These are phyloP conservation scores for Bubo bubo DNA, from an alignment of 2,113 vertebrate species.

Conservation along the genomic window DNA sequence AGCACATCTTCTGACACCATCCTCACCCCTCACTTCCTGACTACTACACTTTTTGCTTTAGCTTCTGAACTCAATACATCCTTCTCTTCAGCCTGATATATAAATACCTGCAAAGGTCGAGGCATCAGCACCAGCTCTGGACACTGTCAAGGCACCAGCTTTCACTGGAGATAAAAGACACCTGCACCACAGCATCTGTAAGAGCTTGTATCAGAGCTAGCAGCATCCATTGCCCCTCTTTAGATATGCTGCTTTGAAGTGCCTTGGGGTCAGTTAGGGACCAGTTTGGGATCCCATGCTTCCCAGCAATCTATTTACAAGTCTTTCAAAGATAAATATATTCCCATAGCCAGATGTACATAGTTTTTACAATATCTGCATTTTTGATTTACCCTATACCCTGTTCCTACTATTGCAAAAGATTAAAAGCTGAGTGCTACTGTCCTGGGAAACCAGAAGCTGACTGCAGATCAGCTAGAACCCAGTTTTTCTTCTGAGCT, in stretches of 20 bases:
- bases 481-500: background rate
- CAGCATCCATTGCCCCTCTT: background rate
- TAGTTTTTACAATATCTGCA: background rate
- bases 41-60: background rate
- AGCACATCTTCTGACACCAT: background rate
- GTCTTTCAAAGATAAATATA: background rate
- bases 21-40: background rate
- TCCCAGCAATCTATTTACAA: background rate
- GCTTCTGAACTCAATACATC: background rate
- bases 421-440: background rate
- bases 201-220: background rate
- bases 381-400: background rate
- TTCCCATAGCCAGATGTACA: background rate
- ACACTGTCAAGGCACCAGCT: background rate
- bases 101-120: background rate
- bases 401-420: background rate
- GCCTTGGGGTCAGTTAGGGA: background rate
- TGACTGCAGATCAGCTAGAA: background rate
- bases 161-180: background rate
- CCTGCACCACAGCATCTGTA: background rate
- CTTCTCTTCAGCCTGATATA: background rate
- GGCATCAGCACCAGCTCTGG: background rate
- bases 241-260: background rate
- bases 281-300: background rate
- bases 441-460: background rate